These are phyloP conservation scores for Gavia stellata DNA, from an alignment of 2,113 vertebrate genomes.

Conservation along the genomic window DNA sequence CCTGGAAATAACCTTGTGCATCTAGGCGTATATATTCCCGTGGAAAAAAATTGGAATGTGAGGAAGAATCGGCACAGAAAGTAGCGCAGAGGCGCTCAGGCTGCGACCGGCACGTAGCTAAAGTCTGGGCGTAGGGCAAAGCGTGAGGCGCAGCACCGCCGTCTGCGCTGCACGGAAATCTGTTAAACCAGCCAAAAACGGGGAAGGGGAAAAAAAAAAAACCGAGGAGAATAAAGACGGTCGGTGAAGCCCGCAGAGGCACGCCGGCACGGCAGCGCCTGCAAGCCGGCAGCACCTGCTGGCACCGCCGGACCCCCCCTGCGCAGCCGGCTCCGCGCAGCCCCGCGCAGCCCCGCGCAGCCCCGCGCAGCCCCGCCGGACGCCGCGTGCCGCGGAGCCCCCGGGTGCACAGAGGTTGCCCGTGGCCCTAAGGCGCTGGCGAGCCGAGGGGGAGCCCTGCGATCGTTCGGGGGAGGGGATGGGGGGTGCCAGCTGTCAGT, in stretches of 20 bases:
- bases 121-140: background rate
- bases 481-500: background rate
- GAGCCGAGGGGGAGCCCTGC: background rate
- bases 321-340: too few species aligned
- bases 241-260: background rate
- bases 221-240: rapidly evolving
- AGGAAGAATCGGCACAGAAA: background rate
- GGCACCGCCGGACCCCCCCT: background rate
- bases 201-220: background rate
- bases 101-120: background rate
- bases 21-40: background rate
- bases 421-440: rapidly evolving
- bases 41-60: background rate
- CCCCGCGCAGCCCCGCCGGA: too few species aligned
- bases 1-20: background rate
- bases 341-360: background rate
- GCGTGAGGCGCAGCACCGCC: background rate
- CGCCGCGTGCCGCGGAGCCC: background rate
- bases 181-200: background rate
- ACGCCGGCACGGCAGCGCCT: background rate
- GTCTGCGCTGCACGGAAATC: background rate
- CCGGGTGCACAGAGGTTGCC: background rate
- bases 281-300: background rate
- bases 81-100: background rate
- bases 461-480: rapidly evolving